Base-by-base conservation (phyloP, 30 jellyfish, hydroid and myxozoan genomes). In the Pseudorhiza aurosa region DNA sequence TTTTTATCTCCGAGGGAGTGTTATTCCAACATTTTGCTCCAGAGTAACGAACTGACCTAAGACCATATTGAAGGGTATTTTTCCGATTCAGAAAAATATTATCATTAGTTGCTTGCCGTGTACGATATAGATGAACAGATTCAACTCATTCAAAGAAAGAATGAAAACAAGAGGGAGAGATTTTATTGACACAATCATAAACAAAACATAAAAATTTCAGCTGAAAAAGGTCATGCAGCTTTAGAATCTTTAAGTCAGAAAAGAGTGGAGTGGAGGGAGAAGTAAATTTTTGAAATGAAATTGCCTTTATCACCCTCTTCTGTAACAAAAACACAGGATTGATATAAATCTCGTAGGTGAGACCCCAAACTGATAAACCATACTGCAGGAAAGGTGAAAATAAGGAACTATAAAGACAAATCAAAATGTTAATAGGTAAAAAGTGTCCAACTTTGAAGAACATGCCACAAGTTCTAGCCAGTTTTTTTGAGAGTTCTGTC, bases 371-470 rank as follows among this genome's bases (percentile, higher is more conserved):
- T 33, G 46, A 68, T n/a, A 81, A 50, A 12, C 85, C 85, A 65
- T 64, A 67, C 40, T 77, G 90, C 68, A 81, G 85, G 40, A 81
- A 81, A 36, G 81, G 84, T 45, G 92, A 81, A 56, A 81, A 44
- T 67, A 81, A 64, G 32, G 85, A 81, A 67, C 65, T 81, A 68
- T 65, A 81, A 55, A 81, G 92, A 64, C 85, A 81, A 72, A 82
- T 30, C 46, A 70, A 58, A 68, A 70, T 45, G 57, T 45, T 31
- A 8, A 70, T 39, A 24, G 82, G 95, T 2, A 58, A 59, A 42
- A 82, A 70, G 72, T 70, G 75, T 58, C 79, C 51, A 51, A 65
- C 47, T 60, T 70, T 60, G 75, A 60, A 60, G 21, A 60, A 29
- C 51, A 60, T 29, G 31, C 49, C 75, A 60, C 75, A 60, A 26